Base-by-base conservation (phyloP, 2,113 vertebrate genomes). In the Tylochromis polylepis region DNA sequence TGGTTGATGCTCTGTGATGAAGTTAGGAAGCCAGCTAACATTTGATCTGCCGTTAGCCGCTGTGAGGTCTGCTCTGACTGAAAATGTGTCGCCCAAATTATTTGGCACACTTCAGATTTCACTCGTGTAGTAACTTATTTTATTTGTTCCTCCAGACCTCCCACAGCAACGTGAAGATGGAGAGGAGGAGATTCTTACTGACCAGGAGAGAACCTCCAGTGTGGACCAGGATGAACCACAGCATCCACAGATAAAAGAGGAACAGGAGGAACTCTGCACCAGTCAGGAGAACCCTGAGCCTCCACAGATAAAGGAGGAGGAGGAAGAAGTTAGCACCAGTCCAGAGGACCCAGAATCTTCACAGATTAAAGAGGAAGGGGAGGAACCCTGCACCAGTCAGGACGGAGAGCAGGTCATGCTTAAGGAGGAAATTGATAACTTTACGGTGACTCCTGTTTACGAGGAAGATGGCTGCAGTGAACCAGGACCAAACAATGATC, bases 1-100 rank as follows among this genome's bases (percentile, higher is more conserved):
- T 12, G 59, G 18, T 62, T 62, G 22, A 41, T 70, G n/a, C 11
- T 67, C 36, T 67, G 20, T 67, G 22, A 41, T 67, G 34, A 67
- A 24, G 34, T 24, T 41, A 67, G 60, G 11, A 65, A 67, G 31
- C 20, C 0, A 0, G 31, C 31, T 62, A 36, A 67, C 0, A 4
- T 43, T 27, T 43, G 12, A 43, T 43, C 65, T 70, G 65, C 36
- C 0, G 4, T 70, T 10, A 16, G n/a, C n/a, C 0, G 2, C 62
- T 8, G n/a, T 67, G 36, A 67, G 20, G 36, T 41, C 20, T 14
- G 34, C 20, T 22, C 34, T 41, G 4, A 41, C n/a, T 67, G 3
- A 67, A 15, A 67, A 1, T 67, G 34, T 8, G 36, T 70, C 4
- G 6, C 65, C 65, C 36, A 70, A 70, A 70, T 41, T 43, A 70